Evolutionary conservation across 2,888 invertebrate species (phyloP).

Genomic region (Nymphalis urticae): DNA sequence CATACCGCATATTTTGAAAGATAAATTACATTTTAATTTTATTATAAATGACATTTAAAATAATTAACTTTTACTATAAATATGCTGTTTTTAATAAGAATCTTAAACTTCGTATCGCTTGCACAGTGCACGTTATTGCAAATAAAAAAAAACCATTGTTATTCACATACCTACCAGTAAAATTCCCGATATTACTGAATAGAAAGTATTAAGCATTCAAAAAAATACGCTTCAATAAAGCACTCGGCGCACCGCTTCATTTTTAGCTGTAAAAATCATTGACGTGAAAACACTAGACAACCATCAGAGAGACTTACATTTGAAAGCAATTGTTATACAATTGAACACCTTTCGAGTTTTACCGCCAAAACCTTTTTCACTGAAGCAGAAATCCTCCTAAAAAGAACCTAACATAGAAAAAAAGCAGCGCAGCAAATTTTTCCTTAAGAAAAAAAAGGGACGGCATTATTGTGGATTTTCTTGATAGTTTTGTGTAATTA

Average conservation of each 20-base stretch:
- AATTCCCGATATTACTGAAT: too few relatives aligned
- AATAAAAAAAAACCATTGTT: too few relatives aligned
- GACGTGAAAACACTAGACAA: slow-evolving; percentile 64
- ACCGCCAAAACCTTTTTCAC: slow-evolving; percentile 45
- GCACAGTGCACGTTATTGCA: too few relatives aligned
- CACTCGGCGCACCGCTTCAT: slow-evolving; percentile 16
- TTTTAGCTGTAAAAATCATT: slow-evolving; percentile 47
- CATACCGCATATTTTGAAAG: too few relatives aligned
- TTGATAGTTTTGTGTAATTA: slow-evolving; percentile 21
- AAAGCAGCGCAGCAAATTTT: slow-evolving; percentile 24
- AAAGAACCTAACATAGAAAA: slow-evolving; percentile 5
- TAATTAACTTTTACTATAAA: too few relatives aligned
- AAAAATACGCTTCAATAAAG: not conserved
- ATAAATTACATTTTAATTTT: too few relatives aligned
- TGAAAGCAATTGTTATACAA: slow-evolving; percentile 58
- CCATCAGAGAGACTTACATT: slow-evolving; percentile 45
- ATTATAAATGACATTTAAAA: too few relatives aligned
- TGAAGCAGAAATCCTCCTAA: slow-evolving; percentile 59
- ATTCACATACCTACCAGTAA: too few relatives aligned
- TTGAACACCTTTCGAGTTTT: slow-evolving; percentile 70
- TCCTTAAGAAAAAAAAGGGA: not conserved
- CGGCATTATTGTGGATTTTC: slow-evolving; percentile 34
- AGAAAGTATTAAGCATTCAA: too few relatives aligned
- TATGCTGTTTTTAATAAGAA: too few relatives aligned
- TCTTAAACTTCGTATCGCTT: too few relatives aligned